phyloP scores from a whole-genome alignment of 35 echinoderm and acorn worm species.

The Apostichopus californicus region DNA sequence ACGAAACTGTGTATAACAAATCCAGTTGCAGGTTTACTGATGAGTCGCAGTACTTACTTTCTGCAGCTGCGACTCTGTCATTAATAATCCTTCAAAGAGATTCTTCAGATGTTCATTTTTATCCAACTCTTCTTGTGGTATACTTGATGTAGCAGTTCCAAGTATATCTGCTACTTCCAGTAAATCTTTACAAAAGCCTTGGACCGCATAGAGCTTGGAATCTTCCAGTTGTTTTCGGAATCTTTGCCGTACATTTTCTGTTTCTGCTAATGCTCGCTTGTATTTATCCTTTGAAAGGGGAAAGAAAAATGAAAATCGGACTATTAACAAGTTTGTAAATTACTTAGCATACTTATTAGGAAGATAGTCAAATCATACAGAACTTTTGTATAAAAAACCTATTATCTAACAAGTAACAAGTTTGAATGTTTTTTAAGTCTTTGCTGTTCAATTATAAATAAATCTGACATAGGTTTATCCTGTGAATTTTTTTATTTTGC shows the following conservation, averaged over 20 bases:
- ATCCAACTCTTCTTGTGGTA: conserved; percentile 81
- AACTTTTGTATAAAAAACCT: too few relatives aligned
- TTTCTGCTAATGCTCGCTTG: conserved; percentile 86
- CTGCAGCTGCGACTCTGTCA: conserved; percentile 93
- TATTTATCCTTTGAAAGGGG: conserved; percentile 83
- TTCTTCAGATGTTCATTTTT: conserved; percentile 75
- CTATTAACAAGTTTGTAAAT: too few relatives aligned
- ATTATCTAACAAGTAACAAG: too few relatives aligned
- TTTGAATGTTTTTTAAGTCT: too few relatives aligned
- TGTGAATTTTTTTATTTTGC: too few relatives aligned
- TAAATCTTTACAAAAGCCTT: conserved; percentile 94
- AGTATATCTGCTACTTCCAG: conserved; percentile 87
- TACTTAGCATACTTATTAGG: too few relatives aligned
- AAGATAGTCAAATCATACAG: too few relatives aligned
- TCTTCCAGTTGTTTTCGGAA: conserved; percentile 84
- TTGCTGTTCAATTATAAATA: too few relatives aligned
- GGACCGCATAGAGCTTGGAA: conserved; percentile 80
- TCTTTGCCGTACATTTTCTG: conserved; percentile 88
- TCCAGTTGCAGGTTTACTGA: not conserved
- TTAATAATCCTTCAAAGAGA: conserved; percentile 81
- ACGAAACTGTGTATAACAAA: too few relatives aligned
- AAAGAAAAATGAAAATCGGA: not conserved
- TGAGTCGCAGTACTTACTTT: conserved; percentile 62
- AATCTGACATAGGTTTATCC: too few relatives aligned
- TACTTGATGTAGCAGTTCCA: conserved; percentile 81